Evolutionary conservation across 2,797 vertebrate genomes (phyloP).

Genomic region (Hyperoplus immaculatus): DNA sequence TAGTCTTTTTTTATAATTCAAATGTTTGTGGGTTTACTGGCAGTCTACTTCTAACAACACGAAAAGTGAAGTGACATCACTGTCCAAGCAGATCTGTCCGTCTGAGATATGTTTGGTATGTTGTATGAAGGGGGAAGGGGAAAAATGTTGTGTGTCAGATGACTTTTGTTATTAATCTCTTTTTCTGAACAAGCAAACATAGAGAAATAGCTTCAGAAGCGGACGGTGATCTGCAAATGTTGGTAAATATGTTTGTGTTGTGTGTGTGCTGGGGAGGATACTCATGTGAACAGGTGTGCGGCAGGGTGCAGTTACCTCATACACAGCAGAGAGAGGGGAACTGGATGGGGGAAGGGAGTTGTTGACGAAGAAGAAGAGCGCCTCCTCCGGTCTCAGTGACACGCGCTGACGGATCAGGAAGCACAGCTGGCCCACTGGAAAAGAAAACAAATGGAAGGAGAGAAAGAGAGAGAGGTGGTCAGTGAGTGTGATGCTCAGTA

Average conservation of each 20-base stretch:
- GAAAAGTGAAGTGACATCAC: conserved; percentile 30
- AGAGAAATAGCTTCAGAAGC: not conserved
- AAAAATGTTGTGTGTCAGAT: not conserved
- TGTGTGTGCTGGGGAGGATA: not conserved
- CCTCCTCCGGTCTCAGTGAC: conserved; percentile 96
- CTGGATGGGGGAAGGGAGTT: conserved; percentile 98
- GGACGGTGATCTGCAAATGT: not conserved
- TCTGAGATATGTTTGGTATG: not conserved
- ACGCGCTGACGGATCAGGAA: conserved; percentile 98
- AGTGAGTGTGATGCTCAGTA: fast-evolving
- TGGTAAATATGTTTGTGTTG: not conserved
- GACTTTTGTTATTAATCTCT: not conserved
- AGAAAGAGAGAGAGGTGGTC: conserved; percentile 18
- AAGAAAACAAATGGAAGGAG: conserved; percentile 12
- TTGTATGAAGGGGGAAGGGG: not conserved
- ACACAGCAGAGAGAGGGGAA: conserved; percentile 95
- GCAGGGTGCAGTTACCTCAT: conserved; percentile 87
- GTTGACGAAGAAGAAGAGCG: conserved; percentile 98
- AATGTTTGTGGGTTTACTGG: not conserved
- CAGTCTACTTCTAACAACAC: not conserved
- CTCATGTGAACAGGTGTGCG: not conserved
- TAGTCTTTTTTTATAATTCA: not conserved
- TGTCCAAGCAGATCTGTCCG: not conserved
- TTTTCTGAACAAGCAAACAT: not conserved
- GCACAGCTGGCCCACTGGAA: conserved; percentile 94